Evolutionary conservation across 2,888 invertebrate species (phyloP).

Genomic region (Molorchus minor): DNA sequence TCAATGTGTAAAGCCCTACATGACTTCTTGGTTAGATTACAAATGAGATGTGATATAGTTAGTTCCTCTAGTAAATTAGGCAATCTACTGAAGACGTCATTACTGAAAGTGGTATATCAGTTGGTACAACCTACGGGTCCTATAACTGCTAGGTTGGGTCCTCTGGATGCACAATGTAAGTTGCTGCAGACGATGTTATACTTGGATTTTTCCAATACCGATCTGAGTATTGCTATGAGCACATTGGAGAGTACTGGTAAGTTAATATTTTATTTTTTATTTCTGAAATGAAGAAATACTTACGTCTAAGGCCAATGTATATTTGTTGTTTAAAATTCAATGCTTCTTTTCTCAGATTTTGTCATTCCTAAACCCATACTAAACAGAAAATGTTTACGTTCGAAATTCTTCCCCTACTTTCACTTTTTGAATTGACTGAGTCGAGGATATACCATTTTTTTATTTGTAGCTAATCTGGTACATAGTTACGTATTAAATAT

Average conservation of each 20-base stretch:
- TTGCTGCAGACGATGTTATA: constrained; percentile 73
- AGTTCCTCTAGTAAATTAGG: constrained; percentile 67
- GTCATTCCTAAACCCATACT: too few species aligned
- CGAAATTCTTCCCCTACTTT: too few species aligned
- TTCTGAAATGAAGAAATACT: neutral
- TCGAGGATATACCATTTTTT: too few species aligned
- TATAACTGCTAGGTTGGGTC: constrained; percentile 71
- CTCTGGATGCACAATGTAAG: constrained; percentile 80
- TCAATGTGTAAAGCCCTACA: constrained; percentile 78
- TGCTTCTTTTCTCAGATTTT: too few species aligned
- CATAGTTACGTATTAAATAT: constrained; percentile 66
- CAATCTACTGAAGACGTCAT: constrained; percentile 69
- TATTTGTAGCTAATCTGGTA: constrained; percentile 57
- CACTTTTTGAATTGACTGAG: too few species aligned
- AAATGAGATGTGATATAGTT: constrained; percentile 72
- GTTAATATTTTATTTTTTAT: constrained; percentile 39
- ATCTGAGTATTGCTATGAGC: constrained; percentile 76
- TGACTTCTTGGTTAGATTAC: constrained; percentile 74
- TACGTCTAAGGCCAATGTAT: too few species aligned
- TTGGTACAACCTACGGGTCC: constrained; percentile 74
- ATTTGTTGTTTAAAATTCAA: too few species aligned
- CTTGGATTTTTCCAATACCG: constrained; percentile 73
- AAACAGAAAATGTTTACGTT: too few species aligned
- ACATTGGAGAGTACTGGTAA: constrained; percentile 78
- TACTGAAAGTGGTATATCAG: constrained; percentile 76